Conservation (phyloP, 2,888 invertebrate species). For the Aethes cnicana region DNA sequence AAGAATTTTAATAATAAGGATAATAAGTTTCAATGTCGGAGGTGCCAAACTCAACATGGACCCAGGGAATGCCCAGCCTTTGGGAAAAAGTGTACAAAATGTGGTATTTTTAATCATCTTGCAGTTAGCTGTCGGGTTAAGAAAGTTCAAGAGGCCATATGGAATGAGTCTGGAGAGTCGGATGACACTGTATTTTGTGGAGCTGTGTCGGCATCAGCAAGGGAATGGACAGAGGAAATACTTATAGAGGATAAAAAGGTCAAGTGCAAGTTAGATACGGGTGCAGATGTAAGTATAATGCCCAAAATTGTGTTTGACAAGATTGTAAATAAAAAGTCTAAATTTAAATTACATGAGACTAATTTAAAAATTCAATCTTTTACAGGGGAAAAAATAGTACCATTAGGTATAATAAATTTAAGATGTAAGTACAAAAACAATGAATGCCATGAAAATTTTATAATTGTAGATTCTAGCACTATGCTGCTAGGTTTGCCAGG, state of each 20-base stretch:
- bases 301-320: neutral
- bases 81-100: constrained; percentile 11
- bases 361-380: neutral
- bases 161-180: too few species aligned
- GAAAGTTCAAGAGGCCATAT: too few species aligned
- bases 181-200: too few species aligned
- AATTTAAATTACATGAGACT: neutral
- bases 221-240: too few species aligned
- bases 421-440: neutral
- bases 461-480: neutral
- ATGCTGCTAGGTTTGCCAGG: neutral
- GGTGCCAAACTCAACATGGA: constrained; percentile 13
- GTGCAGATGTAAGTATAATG: constrained; percentile 5
- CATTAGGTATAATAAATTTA: neutral
- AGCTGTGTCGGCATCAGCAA: too few species aligned
- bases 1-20: too few species aligned
- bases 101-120: constrained; percentile 3
- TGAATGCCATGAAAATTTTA: constrained; percentile 1
- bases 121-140: neutral
- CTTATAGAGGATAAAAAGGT: too few species aligned
- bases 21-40: constrained; percentile 4
- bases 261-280: constrained; percentile 1
- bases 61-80: constrained; percentile 9
- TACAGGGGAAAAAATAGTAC: neutral
- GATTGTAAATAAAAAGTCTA: neutral